A percentile compares a stretch with the other conserved stretches of the same genome.
Evolutionary conservation across 2,797 vertebrate species (phyloP).

Genomic region (Spatula clypeata): DNA sequence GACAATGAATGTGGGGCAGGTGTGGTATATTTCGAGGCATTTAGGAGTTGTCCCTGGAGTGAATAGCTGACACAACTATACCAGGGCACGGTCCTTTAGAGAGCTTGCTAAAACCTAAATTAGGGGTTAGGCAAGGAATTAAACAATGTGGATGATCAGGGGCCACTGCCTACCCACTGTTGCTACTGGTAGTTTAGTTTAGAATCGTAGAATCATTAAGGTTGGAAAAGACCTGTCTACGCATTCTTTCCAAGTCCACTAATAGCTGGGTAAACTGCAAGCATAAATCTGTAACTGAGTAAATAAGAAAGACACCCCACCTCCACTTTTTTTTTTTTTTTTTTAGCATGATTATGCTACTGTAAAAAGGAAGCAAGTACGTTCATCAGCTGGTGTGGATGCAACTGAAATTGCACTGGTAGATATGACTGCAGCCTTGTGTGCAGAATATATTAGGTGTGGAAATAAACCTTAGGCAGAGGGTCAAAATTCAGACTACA

Average conservation of each 20-base stretch:
- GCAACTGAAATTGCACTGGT: not conserved
- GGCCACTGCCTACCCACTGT: not conserved
- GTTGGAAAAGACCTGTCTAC: not conserved
- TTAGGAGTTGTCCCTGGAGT: not conserved
- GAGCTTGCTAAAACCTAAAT: not conserved
- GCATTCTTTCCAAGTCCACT: not conserved
- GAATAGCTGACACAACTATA: not conserved
- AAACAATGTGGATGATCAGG: not conserved
- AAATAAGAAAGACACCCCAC: not conserved
- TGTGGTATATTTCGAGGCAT: not conserved
- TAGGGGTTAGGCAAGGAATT: not conserved
- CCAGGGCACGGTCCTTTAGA: rapidly evolving
- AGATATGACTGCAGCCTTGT: not conserved
- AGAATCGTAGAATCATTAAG: no score
- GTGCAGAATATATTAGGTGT: not conserved
- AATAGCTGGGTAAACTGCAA: not conserved
- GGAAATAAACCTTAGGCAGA: not conserved
- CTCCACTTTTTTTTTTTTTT: not conserved
- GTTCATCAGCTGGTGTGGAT: not conserved
- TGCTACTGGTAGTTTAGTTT: not conserved
- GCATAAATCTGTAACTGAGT: not conserved
- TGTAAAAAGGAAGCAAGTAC: rapidly evolving
- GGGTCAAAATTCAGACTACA: not conserved
- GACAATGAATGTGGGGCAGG: not conserved
- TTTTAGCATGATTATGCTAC: not conserved